These are phyloP conservation scores for Sebastes dallii DNA, from an alignment of 2,797 vertebrate genomes.

Conservation along the genomic window DNA sequence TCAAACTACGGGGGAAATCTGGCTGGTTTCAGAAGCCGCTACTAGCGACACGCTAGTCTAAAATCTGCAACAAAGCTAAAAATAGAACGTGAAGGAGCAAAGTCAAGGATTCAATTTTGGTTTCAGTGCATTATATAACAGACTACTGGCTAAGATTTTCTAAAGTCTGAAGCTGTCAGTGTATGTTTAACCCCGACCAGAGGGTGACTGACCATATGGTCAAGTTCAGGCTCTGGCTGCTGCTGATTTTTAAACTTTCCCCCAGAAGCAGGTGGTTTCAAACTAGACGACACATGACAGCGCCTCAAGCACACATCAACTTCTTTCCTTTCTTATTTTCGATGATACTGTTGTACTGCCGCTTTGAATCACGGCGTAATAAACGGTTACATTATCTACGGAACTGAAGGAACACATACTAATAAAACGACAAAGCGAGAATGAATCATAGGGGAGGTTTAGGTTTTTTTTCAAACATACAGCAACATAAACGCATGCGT, in stretches of 20 bases:
- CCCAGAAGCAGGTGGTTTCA: slow-evolving; percentile 49
- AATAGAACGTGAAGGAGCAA: neutral
- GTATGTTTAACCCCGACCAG: slow-evolving; percentile 62
- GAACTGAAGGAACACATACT: neutral
- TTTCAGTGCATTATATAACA: neutral
- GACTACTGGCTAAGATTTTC: neutral
- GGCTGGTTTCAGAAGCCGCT: neutral
- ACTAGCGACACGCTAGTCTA: neutral
- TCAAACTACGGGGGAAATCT: neutral
- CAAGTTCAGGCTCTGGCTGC: slow-evolving; percentile 46
- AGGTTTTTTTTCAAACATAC: neutral
- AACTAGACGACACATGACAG: slow-evolving; percentile 13
- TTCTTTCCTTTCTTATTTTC: neutral
- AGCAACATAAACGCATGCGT: neutral
- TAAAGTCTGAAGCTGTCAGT: slow-evolving; percentile 33
- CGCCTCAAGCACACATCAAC: neutral
- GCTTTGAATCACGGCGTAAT: slow-evolving; percentile 5
- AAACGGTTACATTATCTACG: neutral
- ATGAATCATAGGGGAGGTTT: neutral
- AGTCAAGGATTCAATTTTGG: slow-evolving; percentile 7
- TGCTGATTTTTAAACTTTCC: slow-evolving; percentile 56
- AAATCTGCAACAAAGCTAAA: slow-evolving; percentile 2
- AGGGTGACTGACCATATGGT: slow-evolving; percentile 74
- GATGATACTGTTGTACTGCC: neutral
- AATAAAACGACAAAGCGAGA: neutral